Base-by-base conservation (phyloP, 2,113 vertebrate genomes). In the Indicator indicator region DNA sequence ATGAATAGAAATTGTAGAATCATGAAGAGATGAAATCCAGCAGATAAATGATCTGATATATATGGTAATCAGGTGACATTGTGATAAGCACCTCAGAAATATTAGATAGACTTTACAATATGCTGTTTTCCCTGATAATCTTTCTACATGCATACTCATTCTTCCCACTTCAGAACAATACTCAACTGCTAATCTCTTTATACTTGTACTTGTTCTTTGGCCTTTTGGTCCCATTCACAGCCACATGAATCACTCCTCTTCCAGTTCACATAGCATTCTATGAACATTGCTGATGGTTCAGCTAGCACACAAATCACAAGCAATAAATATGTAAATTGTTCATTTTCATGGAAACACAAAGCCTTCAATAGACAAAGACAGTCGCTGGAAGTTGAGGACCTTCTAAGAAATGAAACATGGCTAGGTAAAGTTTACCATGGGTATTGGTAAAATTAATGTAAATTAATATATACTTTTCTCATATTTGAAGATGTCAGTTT, bases 251-350 rank as follows among this genome's bases (percentile, higher is more conserved):
- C 52, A 64, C 62, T 84, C 16, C 23, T 18, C 50, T 97, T 97
- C 92, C 80, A 88, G 95, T 94, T 96, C 96, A 94, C 30, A 16
- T 91, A 93, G 67, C 92, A 96, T 95, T 90, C 80, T 86, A 69
- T 90, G 89, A 96, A 94, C 72, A 78, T 86, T 95, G 91, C 42
- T 96, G 68, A 92, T 96, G 93, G 89, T 96, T 96, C 96, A 97
- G 33, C 82, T 97, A 95, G 63, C 92, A 85, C 86, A 94, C 55
- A 95, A 96, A 94, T 94, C 92, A 95, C 81, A 95, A 84, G 93
- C 89, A 96, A 97, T 96, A 96, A 96, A 96, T 96, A 97, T 96
- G 94, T 91, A 97, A 97, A 97, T 97, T 84, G 28, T 94, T 94
- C 74, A 77, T 94, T 96, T 97, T 91, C 67, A 93, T 79, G 46